These are phyloP conservation scores for Prunella fulvescens DNA, from an alignment of 2,113 vertebrate species.

Conservation along the genomic window DNA sequence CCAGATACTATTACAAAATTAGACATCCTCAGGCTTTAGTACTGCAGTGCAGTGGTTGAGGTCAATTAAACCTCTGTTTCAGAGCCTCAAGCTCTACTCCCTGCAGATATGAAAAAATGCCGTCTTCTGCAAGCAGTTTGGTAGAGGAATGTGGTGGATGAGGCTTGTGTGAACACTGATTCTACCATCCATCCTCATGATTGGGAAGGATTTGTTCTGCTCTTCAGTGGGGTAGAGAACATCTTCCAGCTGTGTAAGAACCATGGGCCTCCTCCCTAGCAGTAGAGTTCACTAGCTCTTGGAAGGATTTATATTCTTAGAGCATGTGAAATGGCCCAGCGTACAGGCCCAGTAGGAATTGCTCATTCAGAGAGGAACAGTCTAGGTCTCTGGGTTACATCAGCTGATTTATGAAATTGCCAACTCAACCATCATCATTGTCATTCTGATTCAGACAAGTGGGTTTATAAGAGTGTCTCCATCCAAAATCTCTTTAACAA, in stretches of 20 bases:
- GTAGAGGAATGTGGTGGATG: background rate
- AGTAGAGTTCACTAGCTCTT: background rate
- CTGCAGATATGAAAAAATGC: background rate
- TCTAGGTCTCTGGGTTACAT: background rate
- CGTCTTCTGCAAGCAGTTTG: background rate
- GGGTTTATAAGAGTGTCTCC: background rate
- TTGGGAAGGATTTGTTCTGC: background rate
- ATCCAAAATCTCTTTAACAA: background rate
- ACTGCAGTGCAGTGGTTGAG: background rate
- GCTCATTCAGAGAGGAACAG: background rate
- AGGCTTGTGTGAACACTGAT: background rate
- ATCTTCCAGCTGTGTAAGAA: background rate
- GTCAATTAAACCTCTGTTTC: background rate
- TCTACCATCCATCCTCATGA: background rate
- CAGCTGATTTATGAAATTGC: background rate
- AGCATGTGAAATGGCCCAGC: background rate
- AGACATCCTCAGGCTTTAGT: background rate
- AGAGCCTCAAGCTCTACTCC: background rate
- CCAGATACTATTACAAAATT: background rate
- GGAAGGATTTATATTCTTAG: background rate
- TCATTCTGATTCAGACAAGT: conserved; percentile 9
- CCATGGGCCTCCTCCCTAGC: background rate
- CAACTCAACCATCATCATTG: background rate
- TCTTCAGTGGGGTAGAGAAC: rapidly evolving
- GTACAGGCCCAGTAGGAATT: background rate